Conservation (phyloP, 2,797 vertebrate species). For the Halcyon chelicuti region DNA sequence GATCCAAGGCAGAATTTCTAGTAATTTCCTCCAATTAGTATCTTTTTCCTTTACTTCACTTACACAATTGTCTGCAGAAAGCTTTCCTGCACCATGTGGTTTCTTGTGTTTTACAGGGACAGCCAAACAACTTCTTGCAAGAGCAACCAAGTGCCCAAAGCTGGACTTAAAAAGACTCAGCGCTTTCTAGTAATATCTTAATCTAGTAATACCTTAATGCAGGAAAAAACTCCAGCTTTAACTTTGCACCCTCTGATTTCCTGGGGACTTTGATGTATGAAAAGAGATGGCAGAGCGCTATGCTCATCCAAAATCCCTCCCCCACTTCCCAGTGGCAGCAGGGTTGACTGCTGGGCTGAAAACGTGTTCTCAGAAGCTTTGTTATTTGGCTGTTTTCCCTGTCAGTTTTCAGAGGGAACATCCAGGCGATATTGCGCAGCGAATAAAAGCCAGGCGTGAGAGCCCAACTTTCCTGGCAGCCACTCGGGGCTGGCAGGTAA, state of each 20-base stretch:
- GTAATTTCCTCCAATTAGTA: slow-evolving; percentile 40
- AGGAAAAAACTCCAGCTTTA: not conserved
- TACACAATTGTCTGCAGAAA: not conserved
- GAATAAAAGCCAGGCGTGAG: not conserved
- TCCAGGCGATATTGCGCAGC: not conserved
- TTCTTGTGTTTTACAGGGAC: not conserved
- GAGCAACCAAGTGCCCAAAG: not conserved
- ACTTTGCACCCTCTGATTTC: not conserved
- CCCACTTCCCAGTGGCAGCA: rapidly evolving
- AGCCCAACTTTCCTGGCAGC: slow-evolving; percentile 9
- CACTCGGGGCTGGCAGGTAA: not conserved
- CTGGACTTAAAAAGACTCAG: not conserved
- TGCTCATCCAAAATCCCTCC: not conserved
- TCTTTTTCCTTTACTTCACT: slow-evolving; percentile 30
- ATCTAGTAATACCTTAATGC: not conserved
- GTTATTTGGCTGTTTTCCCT: not conserved
- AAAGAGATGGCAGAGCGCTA: not conserved
- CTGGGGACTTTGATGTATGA: not conserved
- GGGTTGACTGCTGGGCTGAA: not conserved
- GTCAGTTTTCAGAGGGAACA: not conserved
- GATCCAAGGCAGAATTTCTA: slow-evolving; percentile 18
- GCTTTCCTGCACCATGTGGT: not conserved
- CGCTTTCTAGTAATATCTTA: slow-evolving; percentile 7
- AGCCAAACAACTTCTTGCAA: not conserved
- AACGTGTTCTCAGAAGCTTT: not conserved